These are phyloP conservation scores for Triplophysa dalaica DNA, from an alignment of 2,113 vertebrate genomes.

Conservation along the genomic window DNA sequence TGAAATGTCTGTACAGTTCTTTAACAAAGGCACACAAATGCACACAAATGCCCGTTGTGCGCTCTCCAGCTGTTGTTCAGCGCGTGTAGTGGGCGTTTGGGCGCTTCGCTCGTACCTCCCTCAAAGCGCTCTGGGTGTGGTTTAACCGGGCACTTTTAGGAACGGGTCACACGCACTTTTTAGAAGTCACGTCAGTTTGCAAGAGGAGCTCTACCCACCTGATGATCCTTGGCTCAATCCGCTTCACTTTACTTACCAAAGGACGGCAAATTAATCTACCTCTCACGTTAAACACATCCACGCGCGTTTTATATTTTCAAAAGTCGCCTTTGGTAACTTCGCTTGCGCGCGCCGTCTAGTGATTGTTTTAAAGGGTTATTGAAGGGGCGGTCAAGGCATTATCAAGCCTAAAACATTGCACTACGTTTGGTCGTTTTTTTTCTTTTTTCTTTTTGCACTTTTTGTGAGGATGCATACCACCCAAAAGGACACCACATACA, in stretches of 20 bases:
- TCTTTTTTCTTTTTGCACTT: conserved; percentile 70
- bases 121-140: conserved; percentile 61
- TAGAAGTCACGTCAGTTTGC: conserved; percentile 71
- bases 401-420: conserved; percentile 70
- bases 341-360: not conserved
- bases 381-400: conserved; percentile 32
- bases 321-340: conserved; percentile 16
- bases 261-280: conserved; percentile 68
- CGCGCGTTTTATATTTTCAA: conserved; percentile 43
- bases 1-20: conserved; percentile 27
- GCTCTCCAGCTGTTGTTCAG: conserved; percentile 70
- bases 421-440: conserved; percentile 57
- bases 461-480: conserved; percentile 91
- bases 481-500: conserved; percentile 98
- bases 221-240: conserved; percentile 71
- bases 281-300: conserved; percentile 61
- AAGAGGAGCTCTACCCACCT: conserved; percentile 71
- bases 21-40: conserved; percentile 30
- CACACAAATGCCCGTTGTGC: conserved; percentile 46
- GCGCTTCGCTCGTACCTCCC: conserved; percentile 27
- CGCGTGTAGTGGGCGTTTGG: conserved; percentile 64
- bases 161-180: conserved; percentile 68
- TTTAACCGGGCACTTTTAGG: conserved; percentile 70
- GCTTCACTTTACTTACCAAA: conserved; percentile 62
- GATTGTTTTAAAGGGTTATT: conserved; percentile 45